A percentile compares a stretch with the other conserved stretches of the same genome.
Conservation (phyloP, 1,140 invertebrate genomes). For the Agrypnia vestita region DNA sequence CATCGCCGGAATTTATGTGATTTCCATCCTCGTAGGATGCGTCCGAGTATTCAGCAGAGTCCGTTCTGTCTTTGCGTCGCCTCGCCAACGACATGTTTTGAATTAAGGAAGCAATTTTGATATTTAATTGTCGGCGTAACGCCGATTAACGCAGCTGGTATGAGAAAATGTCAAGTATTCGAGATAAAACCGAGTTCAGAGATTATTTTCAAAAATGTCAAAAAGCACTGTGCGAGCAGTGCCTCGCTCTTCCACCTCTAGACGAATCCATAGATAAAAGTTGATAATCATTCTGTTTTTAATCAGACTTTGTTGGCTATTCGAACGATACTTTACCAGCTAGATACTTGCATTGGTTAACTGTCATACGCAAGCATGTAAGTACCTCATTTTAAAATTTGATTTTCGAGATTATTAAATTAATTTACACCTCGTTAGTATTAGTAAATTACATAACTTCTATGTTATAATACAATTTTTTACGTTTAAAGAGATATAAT, state of each 20-base stretch:
- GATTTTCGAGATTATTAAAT: no score
- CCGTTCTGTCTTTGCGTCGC: conserved; percentile 67
- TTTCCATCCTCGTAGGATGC: conserved; percentile 69
- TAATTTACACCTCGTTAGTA: no score
- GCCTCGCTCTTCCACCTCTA: not conserved
- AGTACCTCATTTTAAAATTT: no score
- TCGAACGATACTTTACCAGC: not conserved
- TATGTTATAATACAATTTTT: no score
- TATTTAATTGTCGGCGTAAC: conserved; percentile 23
- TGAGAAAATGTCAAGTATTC: conserved; percentile 30
- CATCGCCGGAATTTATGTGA: conserved; percentile 68
- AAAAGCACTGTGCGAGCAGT: conserved; percentile 22
- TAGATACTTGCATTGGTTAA: not conserved
- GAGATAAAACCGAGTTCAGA: not conserved
- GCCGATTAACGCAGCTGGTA: conserved; percentile 17
- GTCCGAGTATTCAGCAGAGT: conserved; percentile 71
- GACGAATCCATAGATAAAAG: conserved; percentile 29
- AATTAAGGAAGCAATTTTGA: conserved; percentile 55
- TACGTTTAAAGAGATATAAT: no score
- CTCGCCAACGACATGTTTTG: conserved; percentile 70
- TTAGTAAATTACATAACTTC: no score
- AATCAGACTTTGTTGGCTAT: not conserved
- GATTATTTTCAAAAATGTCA: conserved; percentile 46
- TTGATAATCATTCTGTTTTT: not conserved
- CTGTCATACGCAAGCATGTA: no score